phyloP scores from a whole-genome alignment of 2,113 vertebrate species.

The Grallaria varia region DNA sequence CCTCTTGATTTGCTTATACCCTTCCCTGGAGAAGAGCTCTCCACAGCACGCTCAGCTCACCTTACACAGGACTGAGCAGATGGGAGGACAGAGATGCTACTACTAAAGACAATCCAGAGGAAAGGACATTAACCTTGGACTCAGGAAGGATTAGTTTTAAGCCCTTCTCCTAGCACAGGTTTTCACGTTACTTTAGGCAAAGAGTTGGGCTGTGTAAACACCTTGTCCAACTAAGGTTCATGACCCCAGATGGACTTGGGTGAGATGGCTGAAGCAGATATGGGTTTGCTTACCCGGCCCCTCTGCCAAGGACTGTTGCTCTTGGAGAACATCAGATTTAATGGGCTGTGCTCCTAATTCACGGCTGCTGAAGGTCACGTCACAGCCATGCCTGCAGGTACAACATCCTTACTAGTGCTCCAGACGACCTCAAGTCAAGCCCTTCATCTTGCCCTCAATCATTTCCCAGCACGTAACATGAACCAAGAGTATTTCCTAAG shows the following conservation, averaged over 20 bases:
- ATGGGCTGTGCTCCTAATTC: neutral
- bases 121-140: slow-evolving; percentile 1
- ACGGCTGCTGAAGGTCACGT: neutral
- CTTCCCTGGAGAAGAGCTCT: neutral
- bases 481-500: neutral
- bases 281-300: neutral
- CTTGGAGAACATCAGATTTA: neutral
- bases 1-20: neutral
- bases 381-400: neutral
- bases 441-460: neutral
- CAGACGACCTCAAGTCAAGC: neutral
- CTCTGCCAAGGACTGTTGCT: neutral
- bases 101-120: slow-evolving; percentile 5
- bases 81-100: neutral
- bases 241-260: neutral
- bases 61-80: slow-evolving; percentile 1
- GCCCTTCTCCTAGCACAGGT: neutral
- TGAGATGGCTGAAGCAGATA: neutral
- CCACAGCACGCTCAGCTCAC: neutral
- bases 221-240: neutral
- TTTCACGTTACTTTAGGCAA: neutral
- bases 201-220: neutral
- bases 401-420: neutral
- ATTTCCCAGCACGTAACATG: neutral
- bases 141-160: neutral